Evolutionary conservation across 2,797 vertebrate species (phyloP), one percentile per base, ranked within the genome.

Genomic region (Otolemur crassicaudatus): DNA sequence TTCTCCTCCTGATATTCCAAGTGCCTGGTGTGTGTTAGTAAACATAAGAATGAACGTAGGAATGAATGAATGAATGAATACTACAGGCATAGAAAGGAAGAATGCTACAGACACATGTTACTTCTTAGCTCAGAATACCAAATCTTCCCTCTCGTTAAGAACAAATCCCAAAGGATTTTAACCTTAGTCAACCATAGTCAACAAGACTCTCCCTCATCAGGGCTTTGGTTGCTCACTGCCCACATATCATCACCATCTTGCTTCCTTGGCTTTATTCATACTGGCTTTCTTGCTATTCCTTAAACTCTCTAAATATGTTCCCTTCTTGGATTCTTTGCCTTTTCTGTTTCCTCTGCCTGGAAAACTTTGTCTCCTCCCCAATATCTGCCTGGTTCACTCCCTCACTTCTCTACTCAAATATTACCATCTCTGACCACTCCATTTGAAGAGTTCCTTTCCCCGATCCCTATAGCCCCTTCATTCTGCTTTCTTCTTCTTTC

Each of bases 91-190:
- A 86, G 34, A 9, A 58, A 85, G 17, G 70, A 90, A 93, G 56
- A 89, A 75, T 43, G 27, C 8, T 31, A 25, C 12, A 72, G n/a
- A 34, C 46, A 56, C 3, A 72, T n/a, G n/a, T 29, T 10, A 58
- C 34, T 93, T 96, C 20, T 63, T 60, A 90, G 80, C 31, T 91
- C 31, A 84, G 31, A 96, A 92, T 91, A n/a, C n/a, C 58, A 80
- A 70, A 12, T 40, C 67, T 92, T 92, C 20, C 34, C 11, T 97
- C 31, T 88, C 70, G 61, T 4, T 63, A 90, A 90, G 37, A 96
- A 91, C 20, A 91, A 76, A 91, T 73, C 67, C 37, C 31, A 94
- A 87, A 76, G 63, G 7, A 19, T 73, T 96, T 67, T 56, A 61
- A 69, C 16, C 20, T 87, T 20, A 67, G 27, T 20, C 23, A 82